Conservation (phyloP, 1,140 invertebrate species). For the Teleopsis dalmanni region DNA sequence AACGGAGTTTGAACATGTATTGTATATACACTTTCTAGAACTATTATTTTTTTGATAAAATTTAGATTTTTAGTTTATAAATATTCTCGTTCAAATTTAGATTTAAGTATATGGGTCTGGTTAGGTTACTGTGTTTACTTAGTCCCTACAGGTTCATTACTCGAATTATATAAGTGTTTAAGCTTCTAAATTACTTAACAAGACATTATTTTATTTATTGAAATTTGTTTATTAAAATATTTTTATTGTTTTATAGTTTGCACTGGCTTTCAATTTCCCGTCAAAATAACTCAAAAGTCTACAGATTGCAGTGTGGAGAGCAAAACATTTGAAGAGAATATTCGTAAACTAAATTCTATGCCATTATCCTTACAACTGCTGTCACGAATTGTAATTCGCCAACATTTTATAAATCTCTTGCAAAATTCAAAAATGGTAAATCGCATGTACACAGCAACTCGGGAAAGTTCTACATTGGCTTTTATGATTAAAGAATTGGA, state of each 20-base stretch:
- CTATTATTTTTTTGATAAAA: too few species aligned
- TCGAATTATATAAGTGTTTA: too few species aligned
- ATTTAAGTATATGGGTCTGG: too few species aligned
- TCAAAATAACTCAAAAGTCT: slow-evolving; percentile 2
- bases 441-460: slow-evolving; percentile 20
- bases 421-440: slow-evolving; percentile 15
- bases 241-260: slow-evolving; percentile 18
- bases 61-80: too few species aligned
- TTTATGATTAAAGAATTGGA: slow-evolving; percentile 23
- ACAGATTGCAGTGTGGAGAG: slow-evolving; percentile 15
- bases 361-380: slow-evolving; percentile 26
- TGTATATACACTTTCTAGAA: too few species aligned
- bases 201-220: background rate
- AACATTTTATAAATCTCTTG: slow-evolving; percentile 16
- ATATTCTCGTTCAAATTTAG: too few species aligned
- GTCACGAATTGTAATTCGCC: slow-evolving; percentile 23
- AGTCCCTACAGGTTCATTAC: too few species aligned
- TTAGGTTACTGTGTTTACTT: too few species aligned
- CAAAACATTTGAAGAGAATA: slow-evolving; percentile 18
- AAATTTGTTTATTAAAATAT: background rate
- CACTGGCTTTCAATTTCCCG: slow-evolving; percentile 29
- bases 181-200: too few species aligned
- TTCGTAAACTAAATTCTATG: slow-evolving; percentile 14
- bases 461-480: slow-evolving; percentile 23
- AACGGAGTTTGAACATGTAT: too few species aligned